Percentiles rank a stretch among this genome's conserved stretches.
phyloP scores from a whole-genome alignment of 2,113 vertebrate species.

The Vombatus ursinus region DNA sequence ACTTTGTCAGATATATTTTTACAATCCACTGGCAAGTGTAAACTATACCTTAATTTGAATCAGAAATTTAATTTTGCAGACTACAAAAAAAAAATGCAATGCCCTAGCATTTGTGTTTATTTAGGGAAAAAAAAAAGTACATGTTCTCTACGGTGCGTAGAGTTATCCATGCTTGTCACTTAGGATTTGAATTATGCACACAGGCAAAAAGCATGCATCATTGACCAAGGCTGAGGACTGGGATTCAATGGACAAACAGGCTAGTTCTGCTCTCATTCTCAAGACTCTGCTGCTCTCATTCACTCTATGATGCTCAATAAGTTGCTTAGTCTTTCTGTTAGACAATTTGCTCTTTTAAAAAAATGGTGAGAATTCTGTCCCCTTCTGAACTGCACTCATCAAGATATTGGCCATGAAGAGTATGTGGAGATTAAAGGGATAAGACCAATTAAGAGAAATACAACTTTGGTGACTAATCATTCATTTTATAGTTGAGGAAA shows the following conservation, averaged over 20 bases:
- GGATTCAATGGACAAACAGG: neutral
- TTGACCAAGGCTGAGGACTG: neutral
- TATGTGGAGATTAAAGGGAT: neutral
- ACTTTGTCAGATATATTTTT: slow-evolving; percentile 52
- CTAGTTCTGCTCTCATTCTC: no score
- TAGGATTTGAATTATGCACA: neutral
- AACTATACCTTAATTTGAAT: slow-evolving; percentile 59
- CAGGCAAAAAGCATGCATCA: neutral
- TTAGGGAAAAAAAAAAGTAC: slow-evolving; percentile 32
- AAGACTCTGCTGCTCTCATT: accelerated
- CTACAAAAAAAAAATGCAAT: slow-evolving; percentile 59
- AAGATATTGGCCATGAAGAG: neutral
- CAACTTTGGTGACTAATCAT: neutral
- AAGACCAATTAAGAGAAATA: neutral
- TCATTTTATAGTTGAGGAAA: neutral
- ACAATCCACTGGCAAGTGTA: slow-evolving; percentile 41
- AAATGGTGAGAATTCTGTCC: neutral
- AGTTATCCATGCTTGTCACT: slow-evolving; percentile 32
- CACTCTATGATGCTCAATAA: neutral
- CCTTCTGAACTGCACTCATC: neutral
- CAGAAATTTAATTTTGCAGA: slow-evolving; percentile 48
- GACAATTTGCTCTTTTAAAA: neutral
- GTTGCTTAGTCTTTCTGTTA: neutral
- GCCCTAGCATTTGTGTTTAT: slow-evolving; percentile 40
- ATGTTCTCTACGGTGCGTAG: slow-evolving; percentile 44